Conservation (phyloP, 2,113 vertebrate genomes). For the Perccottus glenii region DNA sequence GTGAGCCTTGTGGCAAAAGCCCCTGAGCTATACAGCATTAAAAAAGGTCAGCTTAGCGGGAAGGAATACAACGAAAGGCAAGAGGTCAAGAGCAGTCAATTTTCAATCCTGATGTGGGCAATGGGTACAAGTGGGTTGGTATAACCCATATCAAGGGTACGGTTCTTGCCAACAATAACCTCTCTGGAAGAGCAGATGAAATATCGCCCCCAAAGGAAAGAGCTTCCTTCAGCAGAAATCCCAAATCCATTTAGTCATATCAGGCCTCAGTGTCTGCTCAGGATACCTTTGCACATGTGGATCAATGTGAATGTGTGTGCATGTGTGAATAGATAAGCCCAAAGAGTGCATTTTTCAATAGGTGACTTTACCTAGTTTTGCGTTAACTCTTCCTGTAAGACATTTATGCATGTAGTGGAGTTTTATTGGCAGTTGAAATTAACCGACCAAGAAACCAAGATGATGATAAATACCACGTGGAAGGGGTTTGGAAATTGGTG, state of each 20-base stretch:
- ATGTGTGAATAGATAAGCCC: slow-evolving; percentile 14
- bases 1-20: slow-evolving; percentile 55
- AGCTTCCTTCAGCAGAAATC: slow-evolving; percentile 65
- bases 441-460: background rate
- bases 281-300: slow-evolving; percentile 41
- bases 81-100: slow-evolving; percentile 75
- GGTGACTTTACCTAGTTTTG: background rate
- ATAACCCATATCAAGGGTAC: slow-evolving; percentile 68
- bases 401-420: slow-evolving; percentile 5
- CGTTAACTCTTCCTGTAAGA: background rate
- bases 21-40: slow-evolving; percentile 53
- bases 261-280: slow-evolving; percentile 55
- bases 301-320: slow-evolving; percentile 28
- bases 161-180: slow-evolving; percentile 67
- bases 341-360: slow-evolving; percentile 10
- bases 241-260: slow-evolving; percentile 65
- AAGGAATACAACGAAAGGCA: slow-evolving; percentile 54
- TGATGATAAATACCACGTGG: background rate
- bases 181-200: slow-evolving; percentile 51
- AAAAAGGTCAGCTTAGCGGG: slow-evolving; percentile 57
- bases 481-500: no score
- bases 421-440: background rate
- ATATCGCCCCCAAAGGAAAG: slow-evolving; percentile 46
- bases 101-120: slow-evolving; percentile 70
- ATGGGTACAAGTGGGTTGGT: slow-evolving; percentile 54